These are phyloP conservation scores for Psittacula echo DNA, from an alignment of 2,797 vertebrate genomes.

Conservation along the genomic window DNA sequence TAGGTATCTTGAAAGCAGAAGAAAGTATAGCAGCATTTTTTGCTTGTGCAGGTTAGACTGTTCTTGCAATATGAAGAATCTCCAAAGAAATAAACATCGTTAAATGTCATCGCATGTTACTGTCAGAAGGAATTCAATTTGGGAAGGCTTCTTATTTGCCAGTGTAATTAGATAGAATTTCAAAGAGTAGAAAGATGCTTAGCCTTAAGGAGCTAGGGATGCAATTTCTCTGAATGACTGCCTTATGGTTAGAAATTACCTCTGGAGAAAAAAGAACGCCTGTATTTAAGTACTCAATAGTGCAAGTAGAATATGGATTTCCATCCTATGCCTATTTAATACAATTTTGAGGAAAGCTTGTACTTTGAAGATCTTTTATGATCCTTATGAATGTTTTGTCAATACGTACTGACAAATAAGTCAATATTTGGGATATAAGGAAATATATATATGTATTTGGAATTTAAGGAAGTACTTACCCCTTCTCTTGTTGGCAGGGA, in stretches of 20 bases:
- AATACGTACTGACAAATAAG: not conserved
- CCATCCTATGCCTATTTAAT: not conserved
- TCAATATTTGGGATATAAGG: not conserved
- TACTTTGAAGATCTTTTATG: not conserved
- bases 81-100: constrained; percentile 5
- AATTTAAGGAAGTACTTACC: not conserved
- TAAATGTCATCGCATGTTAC: constrained; percentile 21
- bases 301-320: constrained; percentile 14
- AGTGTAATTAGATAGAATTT: constrained; percentile 51
- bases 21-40: not conserved
- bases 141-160: constrained; percentile 26
- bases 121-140: constrained; percentile 2
- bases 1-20: not conserved
- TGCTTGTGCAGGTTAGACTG: not conserved
- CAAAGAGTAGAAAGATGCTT: constrained; percentile 35
- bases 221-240: constrained; percentile 43
- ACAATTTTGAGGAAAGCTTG: not conserved
- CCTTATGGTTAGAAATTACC: constrained; percentile 21
- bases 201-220: constrained; percentile 37
- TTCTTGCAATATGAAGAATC: constrained; percentile 6
- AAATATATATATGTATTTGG: not conserved
- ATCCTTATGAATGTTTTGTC: not conserved
- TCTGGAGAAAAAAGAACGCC: not conserved
- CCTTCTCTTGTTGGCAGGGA: not conserved
- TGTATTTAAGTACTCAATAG: constrained; percentile 25